Conservation (phyloP, 2,797 vertebrate genomes). For the Siniperca scherzeri region DNA sequence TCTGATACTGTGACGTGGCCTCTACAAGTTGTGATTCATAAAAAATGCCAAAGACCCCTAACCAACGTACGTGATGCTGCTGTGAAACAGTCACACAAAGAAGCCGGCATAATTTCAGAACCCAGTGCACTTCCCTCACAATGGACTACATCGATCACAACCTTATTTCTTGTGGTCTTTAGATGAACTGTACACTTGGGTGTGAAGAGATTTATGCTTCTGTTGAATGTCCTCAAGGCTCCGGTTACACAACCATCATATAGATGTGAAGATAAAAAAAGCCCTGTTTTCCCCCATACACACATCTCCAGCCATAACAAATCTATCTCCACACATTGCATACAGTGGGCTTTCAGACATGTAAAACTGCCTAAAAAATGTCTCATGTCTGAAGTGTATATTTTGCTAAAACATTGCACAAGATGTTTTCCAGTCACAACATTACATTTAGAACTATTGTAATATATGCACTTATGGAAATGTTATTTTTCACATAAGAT, state of each 20-base stretch:
- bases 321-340: constrained; percentile 28
- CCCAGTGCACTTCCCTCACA: background rate
- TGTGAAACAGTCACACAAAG: constrained; percentile 1
- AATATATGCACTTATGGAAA: background rate
- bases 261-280: constrained; percentile 57
- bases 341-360: constrained; percentile 21
- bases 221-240: constrained; percentile 53
- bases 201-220: constrained; percentile 52
- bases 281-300: constrained; percentile 30
- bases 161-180: constrained; percentile 41
- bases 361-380: background rate
- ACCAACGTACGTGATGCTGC: background rate
- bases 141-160: constrained; percentile 44
- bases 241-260: constrained; percentile 68
- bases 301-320: constrained; percentile 48
- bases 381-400: background rate
- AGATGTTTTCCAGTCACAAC: background rate
- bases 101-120: background rate
- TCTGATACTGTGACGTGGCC: background rate
- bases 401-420: too few species aligned
- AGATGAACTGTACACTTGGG: constrained; percentile 46
- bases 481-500: background rate
- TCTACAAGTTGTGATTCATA: too few species aligned
- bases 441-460: background rate
- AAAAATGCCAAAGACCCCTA: background rate